These are phyloP conservation scores for Eupithecia insigniata DNA, from an alignment of 2,888 invertebrate genomes.

Conservation along the genomic window DNA sequence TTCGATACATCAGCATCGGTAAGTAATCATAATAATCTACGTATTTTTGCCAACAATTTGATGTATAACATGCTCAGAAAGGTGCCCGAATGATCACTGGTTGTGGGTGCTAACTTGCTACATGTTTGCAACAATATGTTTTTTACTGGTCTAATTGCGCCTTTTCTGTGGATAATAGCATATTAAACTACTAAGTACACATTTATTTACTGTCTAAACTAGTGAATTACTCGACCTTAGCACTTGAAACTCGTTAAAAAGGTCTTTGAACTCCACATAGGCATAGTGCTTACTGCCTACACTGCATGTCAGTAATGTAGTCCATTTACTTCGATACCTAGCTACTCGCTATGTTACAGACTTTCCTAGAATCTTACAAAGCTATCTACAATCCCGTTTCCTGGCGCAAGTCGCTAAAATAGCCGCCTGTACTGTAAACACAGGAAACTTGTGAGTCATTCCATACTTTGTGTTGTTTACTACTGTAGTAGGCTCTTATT, in stretches of 20 bases:
- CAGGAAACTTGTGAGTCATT: slow-evolving; percentile 17
- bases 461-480: slow-evolving; percentile 26
- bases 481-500: no score
- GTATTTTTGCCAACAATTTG: slow-evolving; percentile 45
- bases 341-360: background rate
- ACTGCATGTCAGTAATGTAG: slow-evolving; percentile 51
- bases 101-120: slow-evolving; percentile 71
- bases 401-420: slow-evolving; percentile 3
- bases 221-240: slow-evolving; percentile 7
- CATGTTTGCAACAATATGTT: slow-evolving; percentile 35
- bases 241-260: slow-evolving; percentile 27
- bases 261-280: slow-evolving; percentile 34
- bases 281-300: slow-evolving; percentile 37
- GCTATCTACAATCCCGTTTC: slow-evolving; percentile 9
- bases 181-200: slow-evolving; percentile 23
- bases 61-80: slow-evolving; percentile 53
- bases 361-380: slow-evolving; percentile 26
- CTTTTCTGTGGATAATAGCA: slow-evolving; percentile 42
- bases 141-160: slow-evolving; percentile 40
- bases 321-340: slow-evolving; percentile 19
- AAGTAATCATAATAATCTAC: slow-evolving; percentile 73
- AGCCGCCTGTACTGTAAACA: slow-evolving; percentile 1
- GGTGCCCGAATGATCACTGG: slow-evolving; percentile 29
- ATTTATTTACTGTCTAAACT: slow-evolving; percentile 14
- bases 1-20: slow-evolving; percentile 91